These are phyloP conservation scores for Habrosyne pyritoides DNA, from an alignment of 2,888 invertebrate species.

Conservation along the genomic window DNA sequence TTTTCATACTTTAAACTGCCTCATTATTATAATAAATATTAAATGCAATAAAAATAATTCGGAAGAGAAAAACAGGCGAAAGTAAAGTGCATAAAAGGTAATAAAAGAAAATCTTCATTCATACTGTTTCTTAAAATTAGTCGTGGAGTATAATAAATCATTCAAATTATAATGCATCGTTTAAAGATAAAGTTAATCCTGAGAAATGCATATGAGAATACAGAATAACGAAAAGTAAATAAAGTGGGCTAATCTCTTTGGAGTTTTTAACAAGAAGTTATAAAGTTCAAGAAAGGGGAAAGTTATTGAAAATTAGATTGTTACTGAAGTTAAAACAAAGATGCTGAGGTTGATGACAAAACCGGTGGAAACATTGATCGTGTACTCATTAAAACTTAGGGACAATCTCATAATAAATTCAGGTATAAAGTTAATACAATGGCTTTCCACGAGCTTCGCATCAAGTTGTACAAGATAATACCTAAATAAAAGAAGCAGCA, in stretches of 20 bases:
- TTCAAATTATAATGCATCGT: slow-evolving; percentile 65
- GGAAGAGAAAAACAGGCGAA: slow-evolving; percentile 68
- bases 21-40: slow-evolving; percentile 58
- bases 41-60: slow-evolving; percentile 69
- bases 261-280: slow-evolving; percentile 52
- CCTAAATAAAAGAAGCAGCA: slow-evolving; percentile 77
- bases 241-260: slow-evolving; percentile 55
- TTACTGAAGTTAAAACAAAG: slow-evolving; percentile 67
- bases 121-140: slow-evolving; percentile 49
- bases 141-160: slow-evolving; percentile 51
- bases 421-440: slow-evolving; percentile 13
- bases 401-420: slow-evolving; percentile 18
- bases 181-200: slow-evolving; percentile 47
- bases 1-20: slow-evolving; percentile 70
- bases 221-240: slow-evolving; percentile 52
- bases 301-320: slow-evolving; percentile 66
- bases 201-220: slow-evolving; percentile 60
- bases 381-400: slow-evolving; percentile 19
- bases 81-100: slow-evolving; percentile 69
- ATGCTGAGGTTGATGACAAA: slow-evolving; percentile 60
- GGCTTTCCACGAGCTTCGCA: slow-evolving; percentile 53
- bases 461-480: slow-evolving; percentile 55
- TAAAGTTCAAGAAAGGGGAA: slow-evolving; percentile 59
- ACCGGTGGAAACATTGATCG: slow-evolving; percentile 47
- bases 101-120: slow-evolving; percentile 56